Evolutionary conservation across 2,113 vertebrate genomes (phyloP).

Genomic region (Progne subis): DNA sequence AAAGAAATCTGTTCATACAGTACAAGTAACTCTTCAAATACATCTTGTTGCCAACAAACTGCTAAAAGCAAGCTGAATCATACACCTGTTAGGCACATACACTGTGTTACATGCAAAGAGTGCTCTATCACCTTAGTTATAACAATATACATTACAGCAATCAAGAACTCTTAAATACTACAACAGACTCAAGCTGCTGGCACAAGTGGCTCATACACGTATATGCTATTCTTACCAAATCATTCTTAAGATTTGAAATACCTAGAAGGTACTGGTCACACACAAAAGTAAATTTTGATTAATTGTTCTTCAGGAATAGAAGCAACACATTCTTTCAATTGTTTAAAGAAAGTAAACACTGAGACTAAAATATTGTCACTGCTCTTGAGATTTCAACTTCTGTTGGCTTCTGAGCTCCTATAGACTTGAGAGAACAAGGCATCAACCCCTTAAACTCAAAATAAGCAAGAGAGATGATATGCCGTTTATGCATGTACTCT

Average conservation of each 20-base stretch:
- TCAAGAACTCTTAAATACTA: background rate
- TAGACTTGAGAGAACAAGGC: background rate
- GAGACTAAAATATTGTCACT: background rate
- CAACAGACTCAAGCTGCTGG: background rate
- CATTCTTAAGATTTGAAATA: background rate
- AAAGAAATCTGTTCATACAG: background rate
- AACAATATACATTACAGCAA: background rate
- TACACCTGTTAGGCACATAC: background rate
- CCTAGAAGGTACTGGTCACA: background rate
- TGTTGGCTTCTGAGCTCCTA: background rate
- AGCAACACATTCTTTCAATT: background rate
- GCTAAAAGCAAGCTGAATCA: background rate
- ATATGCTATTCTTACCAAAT: background rate
- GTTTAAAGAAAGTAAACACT: background rate
- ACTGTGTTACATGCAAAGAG: background rate
- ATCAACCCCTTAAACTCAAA: background rate
- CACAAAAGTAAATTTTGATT: background rate
- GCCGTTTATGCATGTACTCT: background rate
- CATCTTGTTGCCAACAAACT: background rate
- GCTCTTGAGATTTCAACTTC: background rate
- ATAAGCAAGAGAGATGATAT: background rate
- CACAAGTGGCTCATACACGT: background rate
- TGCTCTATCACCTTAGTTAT: background rate
- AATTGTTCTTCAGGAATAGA: background rate
- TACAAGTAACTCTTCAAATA: background rate